Conservation (phyloP, 2,113 vertebrate genomes). For the Urocynchramus pylzowi region DNA sequence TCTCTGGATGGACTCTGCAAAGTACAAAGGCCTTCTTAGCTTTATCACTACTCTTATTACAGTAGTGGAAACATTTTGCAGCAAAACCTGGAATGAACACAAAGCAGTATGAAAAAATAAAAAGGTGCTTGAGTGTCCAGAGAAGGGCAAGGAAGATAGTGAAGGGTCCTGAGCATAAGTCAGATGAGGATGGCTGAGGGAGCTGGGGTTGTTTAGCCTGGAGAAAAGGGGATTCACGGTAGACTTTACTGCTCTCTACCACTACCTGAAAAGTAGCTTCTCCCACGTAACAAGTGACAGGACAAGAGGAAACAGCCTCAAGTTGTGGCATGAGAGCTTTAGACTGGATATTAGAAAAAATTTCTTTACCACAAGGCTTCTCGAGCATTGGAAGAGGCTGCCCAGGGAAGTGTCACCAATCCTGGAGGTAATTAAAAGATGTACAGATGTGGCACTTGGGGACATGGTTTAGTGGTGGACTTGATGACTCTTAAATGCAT, state of each 20-base stretch:
- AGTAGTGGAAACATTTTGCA: background rate
- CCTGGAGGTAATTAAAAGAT: background rate
- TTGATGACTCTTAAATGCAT: background rate
- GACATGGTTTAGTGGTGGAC: background rate
- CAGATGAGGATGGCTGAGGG: background rate
- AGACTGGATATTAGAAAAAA: background rate
- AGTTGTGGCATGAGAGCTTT: background rate
- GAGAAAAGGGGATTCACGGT: background rate
- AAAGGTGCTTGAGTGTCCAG: background rate
- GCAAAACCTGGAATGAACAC: background rate
- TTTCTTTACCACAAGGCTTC: background rate
- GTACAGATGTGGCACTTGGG: background rate
- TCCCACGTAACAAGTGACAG: background rate
- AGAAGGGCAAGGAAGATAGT: background rate
- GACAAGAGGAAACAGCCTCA: background rate
- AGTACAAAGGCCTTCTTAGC: constrained; percentile 1
- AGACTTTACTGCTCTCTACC: background rate
- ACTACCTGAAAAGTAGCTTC: background rate
- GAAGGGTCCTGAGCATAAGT: background rate
- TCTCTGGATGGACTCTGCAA: background rate
- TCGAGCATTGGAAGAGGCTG: background rate
- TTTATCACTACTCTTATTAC: background rate
- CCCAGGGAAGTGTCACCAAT: background rate
- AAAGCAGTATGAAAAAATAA: background rate
- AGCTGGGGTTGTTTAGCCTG: background rate